These are phyloP conservation scores for Protosalanx chinensis DNA, from an alignment of 2,797 vertebrate genomes.

Conservation along the genomic window DNA sequence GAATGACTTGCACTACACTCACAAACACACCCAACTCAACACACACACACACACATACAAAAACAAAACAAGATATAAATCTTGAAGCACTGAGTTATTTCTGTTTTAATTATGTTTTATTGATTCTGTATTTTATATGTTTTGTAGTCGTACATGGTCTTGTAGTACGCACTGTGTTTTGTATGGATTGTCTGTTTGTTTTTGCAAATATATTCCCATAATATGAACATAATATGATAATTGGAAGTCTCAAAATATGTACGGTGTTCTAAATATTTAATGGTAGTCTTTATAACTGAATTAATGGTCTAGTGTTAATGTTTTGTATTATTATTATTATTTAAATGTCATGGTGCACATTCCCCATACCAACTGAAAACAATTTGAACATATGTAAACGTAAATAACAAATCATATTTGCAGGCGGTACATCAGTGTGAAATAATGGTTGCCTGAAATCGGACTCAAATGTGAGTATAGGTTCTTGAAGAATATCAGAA, in stretches of 20 bases:
- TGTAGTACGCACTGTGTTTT: conserved; percentile 26
- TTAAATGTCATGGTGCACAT: neutral
- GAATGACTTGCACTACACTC: neutral
- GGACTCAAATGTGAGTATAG: conserved; percentile 17
- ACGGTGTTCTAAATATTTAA: conserved; percentile 19
- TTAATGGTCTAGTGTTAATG: conserved; percentile 17
- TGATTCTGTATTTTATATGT: neutral
- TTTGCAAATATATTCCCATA: conserved; percentile 27
- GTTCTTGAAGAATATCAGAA: conserved; percentile 26
- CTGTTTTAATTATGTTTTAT: conserved; percentile 12
- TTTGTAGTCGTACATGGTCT: conserved; percentile 13
- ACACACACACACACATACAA: neutral
- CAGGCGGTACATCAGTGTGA: conserved; percentile 3
- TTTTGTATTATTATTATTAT: conserved; percentile 10
- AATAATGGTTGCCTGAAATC: conserved; percentile 11
- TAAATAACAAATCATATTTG: too few species aligned
- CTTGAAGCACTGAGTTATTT: conserved; percentile 20
- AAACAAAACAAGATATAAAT: conserved; percentile 1
- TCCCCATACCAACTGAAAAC: neutral
- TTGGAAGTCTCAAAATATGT: conserved; percentile 23
- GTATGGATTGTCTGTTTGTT: conserved; percentile 18
- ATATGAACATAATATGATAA: conserved; percentile 8
- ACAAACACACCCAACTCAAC: neutral
- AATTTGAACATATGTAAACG: neutral
- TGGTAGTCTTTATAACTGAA: conserved; percentile 14